phyloP scores from a whole-genome alignment of 2,113 vertebrate species.

The Hyperoodon ampullatus region DNA sequence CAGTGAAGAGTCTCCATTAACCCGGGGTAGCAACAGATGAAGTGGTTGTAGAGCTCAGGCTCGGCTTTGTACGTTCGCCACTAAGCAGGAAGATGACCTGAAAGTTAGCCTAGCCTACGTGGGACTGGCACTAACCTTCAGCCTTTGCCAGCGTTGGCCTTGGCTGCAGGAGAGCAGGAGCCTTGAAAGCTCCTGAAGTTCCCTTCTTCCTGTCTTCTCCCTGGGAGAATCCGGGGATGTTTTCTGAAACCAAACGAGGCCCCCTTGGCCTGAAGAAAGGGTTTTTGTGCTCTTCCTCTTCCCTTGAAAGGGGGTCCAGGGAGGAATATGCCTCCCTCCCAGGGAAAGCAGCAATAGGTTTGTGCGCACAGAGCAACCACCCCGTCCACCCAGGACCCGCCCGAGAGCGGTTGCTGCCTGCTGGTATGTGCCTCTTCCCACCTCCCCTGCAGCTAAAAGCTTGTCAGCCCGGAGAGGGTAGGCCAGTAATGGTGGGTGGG shows the following conservation, averaged over 20 bases:
- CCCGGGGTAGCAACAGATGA: no score
- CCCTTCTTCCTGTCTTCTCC: neutral
- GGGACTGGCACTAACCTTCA: neutral
- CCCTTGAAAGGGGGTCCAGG: neutral
- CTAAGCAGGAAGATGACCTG: neutral
- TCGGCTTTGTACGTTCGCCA: neutral
- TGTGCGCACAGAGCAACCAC: neutral
- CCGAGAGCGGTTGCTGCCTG: neutral
- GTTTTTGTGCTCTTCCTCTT: neutral
- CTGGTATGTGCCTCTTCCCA: slow-evolving; percentile 2
- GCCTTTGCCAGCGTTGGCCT: neutral
- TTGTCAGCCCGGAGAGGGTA: neutral
- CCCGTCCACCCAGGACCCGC: neutral
- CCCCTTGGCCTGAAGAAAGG: neutral
- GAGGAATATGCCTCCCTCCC: neutral
- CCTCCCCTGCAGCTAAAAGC: slow-evolving; percentile 36
- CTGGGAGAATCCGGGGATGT: neutral
- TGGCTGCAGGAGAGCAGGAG: neutral
- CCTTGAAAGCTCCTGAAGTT: neutral
- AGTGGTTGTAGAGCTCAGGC: neutral
- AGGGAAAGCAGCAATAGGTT: neutral
- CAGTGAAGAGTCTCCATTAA: no score
- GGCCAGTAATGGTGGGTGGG: neutral
- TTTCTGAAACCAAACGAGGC: neutral
- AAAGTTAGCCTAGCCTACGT: neutral